Conservation (phyloP, 2,888 invertebrate genomes). For the Portevinia maculata region DNA sequence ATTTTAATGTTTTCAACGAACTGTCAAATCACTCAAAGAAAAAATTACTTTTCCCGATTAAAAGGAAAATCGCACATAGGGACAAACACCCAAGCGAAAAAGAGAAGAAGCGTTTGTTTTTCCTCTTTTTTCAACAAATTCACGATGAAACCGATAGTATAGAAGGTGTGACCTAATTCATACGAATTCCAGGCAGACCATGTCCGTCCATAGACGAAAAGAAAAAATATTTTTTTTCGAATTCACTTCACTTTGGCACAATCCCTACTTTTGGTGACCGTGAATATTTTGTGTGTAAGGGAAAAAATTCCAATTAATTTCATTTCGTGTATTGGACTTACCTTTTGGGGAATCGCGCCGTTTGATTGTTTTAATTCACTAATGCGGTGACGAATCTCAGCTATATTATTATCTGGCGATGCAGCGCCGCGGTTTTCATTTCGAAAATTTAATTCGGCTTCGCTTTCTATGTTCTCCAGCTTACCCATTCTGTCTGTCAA, state of each 20-base stretch:
- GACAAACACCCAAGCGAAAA: conserved; percentile 14
- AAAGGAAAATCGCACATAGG: background rate
- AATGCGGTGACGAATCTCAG: conserved; percentile 58
- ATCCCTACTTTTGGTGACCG: conserved; percentile 41
- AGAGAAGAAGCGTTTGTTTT: conserved; percentile 17
- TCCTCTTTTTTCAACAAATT: conserved; percentile 31
- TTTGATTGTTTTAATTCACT: conserved; percentile 60
- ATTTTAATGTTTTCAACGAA: background rate
- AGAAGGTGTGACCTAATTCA: conserved; percentile 60
- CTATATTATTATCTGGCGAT: conserved; percentile 47
- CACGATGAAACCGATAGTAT: conserved; percentile 41
- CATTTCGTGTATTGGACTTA: conserved; percentile 33
- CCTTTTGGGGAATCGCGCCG: conserved; percentile 52
- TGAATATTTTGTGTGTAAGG: conserved; percentile 39
- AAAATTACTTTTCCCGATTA: conserved; percentile 10
- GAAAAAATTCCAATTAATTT: background rate
- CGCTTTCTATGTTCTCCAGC: conserved; percentile 72
- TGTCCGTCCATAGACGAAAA: background rate
- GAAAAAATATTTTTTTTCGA: conserved; percentile 25
- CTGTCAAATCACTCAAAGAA: conserved; percentile 1
- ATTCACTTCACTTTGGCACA: conserved; percentile 10
- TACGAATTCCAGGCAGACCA: conserved; percentile 52
- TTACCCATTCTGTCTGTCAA: conserved; percentile 77
- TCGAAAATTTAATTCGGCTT: conserved; percentile 63
- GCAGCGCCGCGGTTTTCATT: conserved; percentile 43